phyloP scores from a whole-genome alignment of 2,888 invertebrate species.

The Cryptops parisi region DNA sequence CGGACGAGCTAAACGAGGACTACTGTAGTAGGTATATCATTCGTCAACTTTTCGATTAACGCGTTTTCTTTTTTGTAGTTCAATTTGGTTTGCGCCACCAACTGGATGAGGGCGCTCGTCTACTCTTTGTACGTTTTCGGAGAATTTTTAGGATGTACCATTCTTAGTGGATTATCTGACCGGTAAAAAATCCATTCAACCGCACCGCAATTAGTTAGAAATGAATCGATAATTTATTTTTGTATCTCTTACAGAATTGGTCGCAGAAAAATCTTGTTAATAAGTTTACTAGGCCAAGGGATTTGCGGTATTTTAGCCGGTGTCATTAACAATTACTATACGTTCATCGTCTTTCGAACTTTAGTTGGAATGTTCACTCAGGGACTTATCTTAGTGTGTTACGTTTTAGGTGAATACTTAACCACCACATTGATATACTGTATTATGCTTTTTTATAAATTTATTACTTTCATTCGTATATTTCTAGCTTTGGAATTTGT shows the following conservation, averaged over 20 bases:
- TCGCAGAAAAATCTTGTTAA: slow-evolving; percentile 53
- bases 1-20: too few species aligned
- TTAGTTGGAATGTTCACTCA: slow-evolving; percentile 41
- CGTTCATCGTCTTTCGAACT: slow-evolving; percentile 48
- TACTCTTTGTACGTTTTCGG: slow-evolving; percentile 57
- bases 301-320: slow-evolving; percentile 50
- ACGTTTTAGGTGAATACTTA: slow-evolving; percentile 6
- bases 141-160: slow-evolving; percentile 53
- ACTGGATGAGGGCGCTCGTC: slow-evolving; percentile 46
- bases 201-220: not conserved
- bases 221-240: not conserved
- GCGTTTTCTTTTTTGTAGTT: slow-evolving; percentile 15
- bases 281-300: slow-evolving; percentile 52
- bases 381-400: not conserved
- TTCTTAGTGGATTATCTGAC: slow-evolving; percentile 39
- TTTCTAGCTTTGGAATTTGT: slow-evolving; percentile 8
- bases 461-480: not conserved
- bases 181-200: slow-evolving; percentile 7
- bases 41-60: too few species aligned
- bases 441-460: not conserved
- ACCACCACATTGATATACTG: not conserved
- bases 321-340: slow-evolving; percentile 50
- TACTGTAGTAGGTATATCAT: too few species aligned
- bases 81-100: slow-evolving; percentile 48
- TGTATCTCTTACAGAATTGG: slow-evolving; percentile 39